These are phyloP conservation scores for Intellagama lesueurii DNA, from an alignment of 2,797 vertebrate species.

Conservation along the genomic window DNA sequence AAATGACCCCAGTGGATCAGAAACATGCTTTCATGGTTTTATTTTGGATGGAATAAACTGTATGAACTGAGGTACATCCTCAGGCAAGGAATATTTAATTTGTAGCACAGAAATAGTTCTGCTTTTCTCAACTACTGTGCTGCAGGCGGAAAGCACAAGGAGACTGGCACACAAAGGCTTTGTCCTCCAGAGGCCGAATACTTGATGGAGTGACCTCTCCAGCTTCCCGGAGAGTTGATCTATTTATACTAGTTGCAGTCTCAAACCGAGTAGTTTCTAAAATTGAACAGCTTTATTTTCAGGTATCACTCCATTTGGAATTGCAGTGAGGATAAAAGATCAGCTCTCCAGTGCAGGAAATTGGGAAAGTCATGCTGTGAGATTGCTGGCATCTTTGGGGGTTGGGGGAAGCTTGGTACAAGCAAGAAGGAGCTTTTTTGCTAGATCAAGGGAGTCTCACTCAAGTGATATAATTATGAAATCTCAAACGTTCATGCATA, in stretches of 20 bases:
- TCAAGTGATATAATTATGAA: constrained; percentile 51
- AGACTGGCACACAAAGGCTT: constrained; percentile 14
- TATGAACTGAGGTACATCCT: constrained; percentile 33
- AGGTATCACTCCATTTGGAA: constrained; percentile 62
- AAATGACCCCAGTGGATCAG: neutral
- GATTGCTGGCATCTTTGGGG: constrained; percentile 45
- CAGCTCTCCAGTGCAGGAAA: constrained; percentile 60
- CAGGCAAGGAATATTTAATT: neutral
- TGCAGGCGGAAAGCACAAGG: neutral
- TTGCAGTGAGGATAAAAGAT: constrained; percentile 60
- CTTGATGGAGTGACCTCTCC: constrained; percentile 41
- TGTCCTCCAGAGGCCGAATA: neutral
- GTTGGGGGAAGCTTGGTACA: constrained; percentile 8
- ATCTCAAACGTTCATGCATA: constrained; percentile 59
- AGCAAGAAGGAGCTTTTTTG: constrained; percentile 27
- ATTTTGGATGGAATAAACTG: neutral
- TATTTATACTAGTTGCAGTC: constrained; percentile 23
- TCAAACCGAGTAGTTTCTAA: constrained; percentile 47
- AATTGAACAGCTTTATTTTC: constrained; percentile 61
- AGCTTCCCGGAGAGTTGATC: constrained; percentile 37
- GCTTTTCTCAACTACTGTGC: constrained; percentile 30
- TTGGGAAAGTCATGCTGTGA: constrained; percentile 46
- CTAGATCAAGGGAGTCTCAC: constrained; percentile 57
- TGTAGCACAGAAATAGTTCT: neutral
- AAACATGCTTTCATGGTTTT: constrained; percentile 23